Percentiles rank a stretch among this genome's conserved stretches.
Conservation (phyloP, 2,113 vertebrate species). For the Hippocampus zosterae region DNA sequence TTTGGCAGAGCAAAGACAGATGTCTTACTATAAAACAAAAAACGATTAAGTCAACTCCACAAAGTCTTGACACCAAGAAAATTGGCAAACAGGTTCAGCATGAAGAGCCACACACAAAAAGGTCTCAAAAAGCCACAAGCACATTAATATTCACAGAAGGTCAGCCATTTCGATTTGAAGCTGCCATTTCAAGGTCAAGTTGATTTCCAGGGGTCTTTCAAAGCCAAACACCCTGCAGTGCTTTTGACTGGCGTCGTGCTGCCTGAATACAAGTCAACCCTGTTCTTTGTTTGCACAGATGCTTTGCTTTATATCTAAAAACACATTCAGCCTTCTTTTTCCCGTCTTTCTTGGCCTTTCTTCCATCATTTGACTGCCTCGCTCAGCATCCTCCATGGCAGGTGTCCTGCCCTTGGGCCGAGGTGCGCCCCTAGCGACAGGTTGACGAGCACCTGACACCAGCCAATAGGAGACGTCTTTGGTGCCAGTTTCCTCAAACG, state of each 20-base stretch:
- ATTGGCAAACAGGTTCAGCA: neutral
- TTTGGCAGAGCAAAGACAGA: neutral
- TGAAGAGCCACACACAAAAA: neutral
- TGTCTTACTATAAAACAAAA: neutral
- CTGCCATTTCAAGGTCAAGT: neutral
- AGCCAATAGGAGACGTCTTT: constrained; percentile 45
- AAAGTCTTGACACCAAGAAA: neutral
- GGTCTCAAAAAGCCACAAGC: neutral
- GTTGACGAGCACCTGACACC: constrained; percentile 22
- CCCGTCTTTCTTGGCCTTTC: neutral
- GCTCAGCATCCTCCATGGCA: constrained; percentile 62
- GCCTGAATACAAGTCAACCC: neutral
- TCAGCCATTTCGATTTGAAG: neutral
- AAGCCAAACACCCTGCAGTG: neutral
- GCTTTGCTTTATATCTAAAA: neutral
- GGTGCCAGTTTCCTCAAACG: constrained; percentile 27
- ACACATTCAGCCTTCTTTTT: neutral
- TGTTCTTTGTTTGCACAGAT: neutral
- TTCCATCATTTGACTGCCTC: neutral
- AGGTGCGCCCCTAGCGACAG: constrained; percentile 53
- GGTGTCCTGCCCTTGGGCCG: constrained; percentile 54
- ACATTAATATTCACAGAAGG: neutral
- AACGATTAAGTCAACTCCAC: too few species aligned
- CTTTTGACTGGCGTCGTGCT: neutral
- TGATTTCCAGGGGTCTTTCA: neutral